Evolutionary conservation across 2,888 invertebrate species (phyloP), one percentile per base, ranked within the genome.

Genomic region (Lithophane semibrunnea): DNA sequence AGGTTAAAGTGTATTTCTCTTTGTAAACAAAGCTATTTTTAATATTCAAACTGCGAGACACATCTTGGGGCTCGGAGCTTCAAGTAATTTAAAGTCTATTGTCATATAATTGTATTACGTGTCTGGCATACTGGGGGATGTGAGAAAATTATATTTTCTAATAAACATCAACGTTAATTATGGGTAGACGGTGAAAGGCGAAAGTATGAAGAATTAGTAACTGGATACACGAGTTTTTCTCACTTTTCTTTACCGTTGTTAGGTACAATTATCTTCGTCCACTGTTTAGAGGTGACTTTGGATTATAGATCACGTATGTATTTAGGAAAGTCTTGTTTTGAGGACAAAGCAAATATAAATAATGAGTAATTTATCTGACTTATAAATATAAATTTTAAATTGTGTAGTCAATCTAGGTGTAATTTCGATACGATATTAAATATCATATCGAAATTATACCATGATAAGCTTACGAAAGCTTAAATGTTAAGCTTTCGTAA

Each of bases 91-190:
- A 90, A 90, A 92, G 89, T 91, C 92, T 90, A 92, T 93, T 93
- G 93, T 93, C 90, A 91, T 91, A 90, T 93, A 94, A 94, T 93
- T 93, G 92, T 91, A 91, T 93, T 93, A 93, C 93, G 93, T 93
- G 93, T 87, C 88, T 82, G 44, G 92, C 91, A 93, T 93, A 77
- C 84, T n/a, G 68, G 78, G 80, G 79, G 77, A 79, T 85, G 83
- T 84, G 89, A 89, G 75, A 58, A 89, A 92, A 92, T 92, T 92
- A 92, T 91, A 91, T 92, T 92, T 90, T 87, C 88, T 91, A 90
- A 91, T 93, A 92, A 91, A 93, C 92, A 93, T 91, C 88, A 87
- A 80, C 76, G 85, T 89, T 92, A 87, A 87, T 88, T 87, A 75
- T 75, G 70, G 37, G 44, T 47, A 65, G 37, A 67, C 54, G 56